These are phyloP conservation scores for Phalacrocorax pelagicus DNA, from an alignment of 2,113 vertebrate species.

Conservation along the genomic window DNA sequence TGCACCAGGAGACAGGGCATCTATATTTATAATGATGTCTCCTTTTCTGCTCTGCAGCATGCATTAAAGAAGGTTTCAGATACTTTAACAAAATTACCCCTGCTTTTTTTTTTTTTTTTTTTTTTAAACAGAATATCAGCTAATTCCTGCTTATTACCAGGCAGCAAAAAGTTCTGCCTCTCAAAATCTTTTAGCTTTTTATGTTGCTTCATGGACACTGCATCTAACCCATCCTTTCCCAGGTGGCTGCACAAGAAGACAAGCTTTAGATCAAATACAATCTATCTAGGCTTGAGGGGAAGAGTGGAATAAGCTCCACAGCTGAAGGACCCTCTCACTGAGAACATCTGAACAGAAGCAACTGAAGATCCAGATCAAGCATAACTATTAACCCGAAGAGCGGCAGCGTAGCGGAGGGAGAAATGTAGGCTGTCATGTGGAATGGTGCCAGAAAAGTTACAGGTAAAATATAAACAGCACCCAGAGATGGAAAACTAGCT, in stretches of 20 bases:
- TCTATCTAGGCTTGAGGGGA: neutral
- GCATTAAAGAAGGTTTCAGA: neutral
- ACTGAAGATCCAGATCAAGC: neutral
- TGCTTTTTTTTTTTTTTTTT: neutral
- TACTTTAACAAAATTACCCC: neutral
- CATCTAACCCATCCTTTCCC: neutral
- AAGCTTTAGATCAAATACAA: neutral
- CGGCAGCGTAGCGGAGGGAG: neutral
- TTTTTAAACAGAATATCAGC: neutral
- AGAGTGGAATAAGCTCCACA: neutral
- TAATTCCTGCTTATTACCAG: neutral
- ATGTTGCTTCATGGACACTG: neutral
- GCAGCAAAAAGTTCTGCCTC: neutral
- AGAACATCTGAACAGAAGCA: neutral
- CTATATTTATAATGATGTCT: neutral
- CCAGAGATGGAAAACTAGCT: neutral
- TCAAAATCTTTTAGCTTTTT: neutral
- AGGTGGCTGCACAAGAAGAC: neutral
- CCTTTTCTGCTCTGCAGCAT: neutral
- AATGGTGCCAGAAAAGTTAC: neutral
- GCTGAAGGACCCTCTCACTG: neutral
- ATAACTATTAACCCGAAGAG: neutral
- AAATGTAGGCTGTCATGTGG: neutral
- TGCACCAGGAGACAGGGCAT: neutral
- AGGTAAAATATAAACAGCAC: neutral